Evolutionary conservation across 2,113 vertebrate genomes (phyloP).

Genomic region (Microtus montanus): DNA sequence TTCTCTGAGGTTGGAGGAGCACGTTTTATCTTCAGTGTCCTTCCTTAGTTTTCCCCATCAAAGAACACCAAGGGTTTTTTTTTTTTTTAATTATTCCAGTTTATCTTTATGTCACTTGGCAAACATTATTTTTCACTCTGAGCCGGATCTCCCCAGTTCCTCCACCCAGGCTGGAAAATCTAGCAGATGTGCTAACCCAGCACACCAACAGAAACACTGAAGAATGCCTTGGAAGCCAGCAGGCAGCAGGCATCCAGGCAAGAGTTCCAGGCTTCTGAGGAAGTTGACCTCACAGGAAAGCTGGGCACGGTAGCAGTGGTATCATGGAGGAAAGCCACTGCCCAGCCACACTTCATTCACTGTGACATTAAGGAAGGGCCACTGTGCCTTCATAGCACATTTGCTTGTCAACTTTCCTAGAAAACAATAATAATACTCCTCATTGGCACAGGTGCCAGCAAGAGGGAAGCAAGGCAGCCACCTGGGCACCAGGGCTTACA

Average conservation of each 20-base stretch:
- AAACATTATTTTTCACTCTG: neutral
- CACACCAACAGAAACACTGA: neutral
- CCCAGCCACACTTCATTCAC: neutral
- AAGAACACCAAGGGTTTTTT: neutral
- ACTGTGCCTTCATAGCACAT: neutral
- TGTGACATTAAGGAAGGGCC: neutral
- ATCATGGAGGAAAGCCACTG: neutral
- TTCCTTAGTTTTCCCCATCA: constrained; percentile 32
- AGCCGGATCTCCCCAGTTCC: neutral
- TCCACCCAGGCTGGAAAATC: neutral
- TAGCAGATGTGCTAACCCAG: neutral
- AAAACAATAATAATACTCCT: neutral
- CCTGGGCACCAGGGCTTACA: neutral
- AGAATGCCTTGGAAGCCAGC: neutral
- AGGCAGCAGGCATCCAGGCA: neutral
- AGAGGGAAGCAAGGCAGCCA: neutral
- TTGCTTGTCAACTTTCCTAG: neutral
- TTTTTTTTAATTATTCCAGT: neutral
- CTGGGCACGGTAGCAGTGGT: neutral
- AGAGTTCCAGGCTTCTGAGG: neutral
- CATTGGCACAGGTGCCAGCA: neutral
- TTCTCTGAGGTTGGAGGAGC: neutral
- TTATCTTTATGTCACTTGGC: constrained; percentile 50
- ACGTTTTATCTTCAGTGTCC: neutral
- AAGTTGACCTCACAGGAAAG: neutral